A percentile compares a stretch with the other conserved stretches of the same genome.
Evolutionary conservation across 2,888 invertebrate genomes (phyloP).

Genomic region (Tipula lateralis): DNA sequence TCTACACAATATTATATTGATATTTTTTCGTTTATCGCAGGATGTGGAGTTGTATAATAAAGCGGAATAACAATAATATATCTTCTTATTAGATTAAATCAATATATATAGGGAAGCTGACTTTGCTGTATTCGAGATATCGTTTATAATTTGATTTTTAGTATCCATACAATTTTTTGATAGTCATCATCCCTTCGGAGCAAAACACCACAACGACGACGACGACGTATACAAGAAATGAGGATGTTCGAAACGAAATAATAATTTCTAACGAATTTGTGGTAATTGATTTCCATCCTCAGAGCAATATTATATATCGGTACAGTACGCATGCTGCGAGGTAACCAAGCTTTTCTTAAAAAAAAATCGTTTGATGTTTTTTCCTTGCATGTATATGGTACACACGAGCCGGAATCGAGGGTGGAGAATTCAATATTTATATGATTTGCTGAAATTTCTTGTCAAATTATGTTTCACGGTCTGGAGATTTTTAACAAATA

Average conservation of each 20-base stretch:
- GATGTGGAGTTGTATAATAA: neutral
- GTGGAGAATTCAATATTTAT: neutral
- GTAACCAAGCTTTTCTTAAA: neutral
- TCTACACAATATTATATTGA: neutral
- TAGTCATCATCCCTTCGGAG: neutral
- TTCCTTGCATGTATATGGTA: neutral
- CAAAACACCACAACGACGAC: neutral
- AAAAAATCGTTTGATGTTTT: neutral
- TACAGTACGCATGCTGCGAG: neutral
- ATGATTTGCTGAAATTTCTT: neutral
- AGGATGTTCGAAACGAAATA: neutral
- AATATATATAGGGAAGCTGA: neutral
- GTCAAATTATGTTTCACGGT: neutral
- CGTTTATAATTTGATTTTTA: neutral
- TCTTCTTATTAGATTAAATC: neutral
- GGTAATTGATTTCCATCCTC: neutral
- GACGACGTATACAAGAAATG: neutral
- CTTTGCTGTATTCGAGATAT: neutral
- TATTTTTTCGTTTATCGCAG: neutral
- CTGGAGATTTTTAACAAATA: neutral
- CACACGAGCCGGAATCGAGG: neutral
- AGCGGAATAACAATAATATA: neutral
- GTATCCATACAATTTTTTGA: neutral
- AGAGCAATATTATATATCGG: neutral
- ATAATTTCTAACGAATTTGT: neutral